These are phyloP conservation scores for Peromyscus leucopus DNA, from an alignment of 2,113 vertebrate species.

Conservation along the genomic window DNA sequence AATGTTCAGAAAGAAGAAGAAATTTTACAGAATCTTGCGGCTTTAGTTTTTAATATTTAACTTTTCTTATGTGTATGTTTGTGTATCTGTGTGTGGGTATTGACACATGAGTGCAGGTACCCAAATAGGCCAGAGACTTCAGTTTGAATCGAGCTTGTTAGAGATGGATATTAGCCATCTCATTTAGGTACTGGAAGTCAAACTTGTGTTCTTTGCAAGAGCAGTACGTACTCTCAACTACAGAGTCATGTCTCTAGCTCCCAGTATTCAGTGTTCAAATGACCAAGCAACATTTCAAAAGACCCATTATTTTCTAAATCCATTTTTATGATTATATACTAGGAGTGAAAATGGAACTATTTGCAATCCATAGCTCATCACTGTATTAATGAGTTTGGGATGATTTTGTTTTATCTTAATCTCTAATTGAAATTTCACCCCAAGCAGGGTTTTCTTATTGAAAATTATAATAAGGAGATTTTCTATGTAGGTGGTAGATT, in stretches of 20 bases:
- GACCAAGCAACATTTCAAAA: constrained; percentile 47
- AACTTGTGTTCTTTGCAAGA: background rate
- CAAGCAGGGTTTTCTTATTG: constrained; percentile 69
- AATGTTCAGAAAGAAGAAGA: constrained; percentile 39
- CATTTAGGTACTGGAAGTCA: background rate
- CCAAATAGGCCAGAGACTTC: background rate
- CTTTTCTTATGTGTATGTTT: background rate
- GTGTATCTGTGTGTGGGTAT: too few species aligned
- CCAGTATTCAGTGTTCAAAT: constrained; percentile 35
- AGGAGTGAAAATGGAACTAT: constrained; percentile 50
- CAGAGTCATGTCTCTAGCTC: background rate
- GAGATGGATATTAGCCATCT: background rate
- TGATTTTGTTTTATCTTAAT: constrained; percentile 74
- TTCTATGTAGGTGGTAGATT: constrained; percentile 78
- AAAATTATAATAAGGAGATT: constrained; percentile 74
- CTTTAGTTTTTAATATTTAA: background rate
- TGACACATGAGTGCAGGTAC: background rate
- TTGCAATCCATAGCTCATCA: constrained; percentile 65
- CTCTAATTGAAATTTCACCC: constrained; percentile 76
- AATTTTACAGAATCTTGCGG: background rate
- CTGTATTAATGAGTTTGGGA: constrained; percentile 67
- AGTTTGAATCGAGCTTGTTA: background rate
- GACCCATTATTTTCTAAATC: constrained; percentile 32
- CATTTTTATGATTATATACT: constrained; percentile 44
- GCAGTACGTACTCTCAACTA: background rate